Conservation (phyloP, 2,113 vertebrate genomes). For the Poeciliopsis prolifica region DNA sequence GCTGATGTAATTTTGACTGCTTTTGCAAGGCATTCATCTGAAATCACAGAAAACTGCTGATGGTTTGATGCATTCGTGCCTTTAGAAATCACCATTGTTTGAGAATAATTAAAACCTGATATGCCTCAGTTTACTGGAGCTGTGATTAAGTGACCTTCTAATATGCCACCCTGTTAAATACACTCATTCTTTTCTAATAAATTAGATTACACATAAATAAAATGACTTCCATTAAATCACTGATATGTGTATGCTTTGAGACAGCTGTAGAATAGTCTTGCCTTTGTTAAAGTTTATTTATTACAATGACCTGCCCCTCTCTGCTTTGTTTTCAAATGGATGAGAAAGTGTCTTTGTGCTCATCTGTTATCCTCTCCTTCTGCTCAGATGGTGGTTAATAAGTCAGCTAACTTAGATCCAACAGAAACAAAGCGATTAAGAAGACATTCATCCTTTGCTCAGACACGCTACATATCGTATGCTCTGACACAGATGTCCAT, state of each 20-base stretch:
- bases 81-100: neutral
- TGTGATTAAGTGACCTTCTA: neutral
- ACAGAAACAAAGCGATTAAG: slow-evolving; percentile 72
- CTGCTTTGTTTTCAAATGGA: slow-evolving; percentile 40
- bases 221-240: slow-evolving; percentile 24
- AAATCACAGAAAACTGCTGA: neutral
- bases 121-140: slow-evolving; percentile 5
- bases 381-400: slow-evolving; percentile 56
- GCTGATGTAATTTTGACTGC: no score
- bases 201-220: slow-evolving; percentile 11
- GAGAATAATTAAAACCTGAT: slow-evolving; percentile 4
- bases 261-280: slow-evolving; percentile 10
- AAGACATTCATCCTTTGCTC: slow-evolving; percentile 56
- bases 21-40: no score
- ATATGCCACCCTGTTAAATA: neutral
- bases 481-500: slow-evolving; percentile 44
- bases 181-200: slow-evolving; percentile 8
- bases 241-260: slow-evolving; percentile 18
- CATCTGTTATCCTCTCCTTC: slow-evolving; percentile 39
- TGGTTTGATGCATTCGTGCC: neutral
- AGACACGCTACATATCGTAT: slow-evolving; percentile 36
- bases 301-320: slow-evolving; percentile 54
- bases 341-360: slow-evolving; percentile 56
- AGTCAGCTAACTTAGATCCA: slow-evolving; percentile 62
- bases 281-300: slow-evolving; percentile 49